phyloP scores from a whole-genome alignment of 2,113 vertebrate genomes.

The Apodemus sylvaticus region DNA sequence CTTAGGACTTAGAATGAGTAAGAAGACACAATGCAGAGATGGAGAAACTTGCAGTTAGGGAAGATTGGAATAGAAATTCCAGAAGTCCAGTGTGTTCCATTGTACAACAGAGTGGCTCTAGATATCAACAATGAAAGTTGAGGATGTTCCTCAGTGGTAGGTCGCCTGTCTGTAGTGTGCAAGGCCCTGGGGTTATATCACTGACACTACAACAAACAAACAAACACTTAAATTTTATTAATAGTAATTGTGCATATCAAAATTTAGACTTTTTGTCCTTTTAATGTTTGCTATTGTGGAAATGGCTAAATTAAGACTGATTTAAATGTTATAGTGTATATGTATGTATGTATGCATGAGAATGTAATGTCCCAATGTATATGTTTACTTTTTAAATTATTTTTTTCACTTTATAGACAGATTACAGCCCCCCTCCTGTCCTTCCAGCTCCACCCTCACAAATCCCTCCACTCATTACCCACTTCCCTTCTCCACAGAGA shows the following conservation, averaged over 20 bases:
- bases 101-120: neutral
- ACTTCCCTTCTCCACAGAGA: too few relatives aligned
- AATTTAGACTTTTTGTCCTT: neutral
- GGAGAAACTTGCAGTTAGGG: neutral
- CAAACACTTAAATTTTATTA: neutral
- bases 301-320: neutral
- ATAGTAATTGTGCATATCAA: neutral
- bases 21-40: neutral
- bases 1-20: neutral
- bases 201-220: neutral
- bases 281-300: neutral
- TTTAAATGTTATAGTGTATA: neutral
- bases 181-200: neutral
- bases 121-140: neutral
- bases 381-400: neutral
- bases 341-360: neutral
- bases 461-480: too few relatives aligned
- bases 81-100: neutral
- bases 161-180: neutral
- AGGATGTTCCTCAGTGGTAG: neutral
- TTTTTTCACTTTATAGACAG: too few relatives aligned
- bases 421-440: too few relatives aligned
- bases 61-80: neutral
- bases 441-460: too few relatives aligned
- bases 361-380: neutral